Percentiles rank a stretch among this genome's conserved stretches.
Evolutionary conservation across 2,113 vertebrate species (phyloP).

Genomic region (Isichthys henryi): DNA sequence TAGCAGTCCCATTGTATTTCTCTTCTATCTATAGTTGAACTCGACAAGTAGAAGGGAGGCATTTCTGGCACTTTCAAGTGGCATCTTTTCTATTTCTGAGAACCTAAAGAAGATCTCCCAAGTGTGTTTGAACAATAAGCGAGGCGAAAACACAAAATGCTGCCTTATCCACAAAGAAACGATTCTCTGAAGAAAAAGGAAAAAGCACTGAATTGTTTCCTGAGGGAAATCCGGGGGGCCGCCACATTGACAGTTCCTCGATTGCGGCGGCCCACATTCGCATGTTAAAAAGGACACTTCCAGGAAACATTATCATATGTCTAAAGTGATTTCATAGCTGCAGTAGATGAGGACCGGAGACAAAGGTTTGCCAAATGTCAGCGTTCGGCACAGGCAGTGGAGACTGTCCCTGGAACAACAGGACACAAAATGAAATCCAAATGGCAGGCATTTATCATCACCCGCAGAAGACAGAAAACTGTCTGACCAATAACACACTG

Average conservation of each 20-base stretch:
- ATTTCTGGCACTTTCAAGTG: background rate
- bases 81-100: background rate
- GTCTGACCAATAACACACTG: background rate
- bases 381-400: background rate
- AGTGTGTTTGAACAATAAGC: background rate
- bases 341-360: background rate
- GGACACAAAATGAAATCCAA: background rate
- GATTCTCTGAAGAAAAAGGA: background rate
- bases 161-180: background rate
- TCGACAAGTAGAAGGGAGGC: background rate
- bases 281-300: background rate
- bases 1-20: background rate
- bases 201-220: background rate
- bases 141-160: background rate
- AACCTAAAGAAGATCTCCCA: background rate
- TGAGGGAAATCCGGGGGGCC: background rate
- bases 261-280: background rate
- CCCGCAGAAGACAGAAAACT: background rate
- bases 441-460: background rate
- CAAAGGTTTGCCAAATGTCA: background rate
- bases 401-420: background rate
- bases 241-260: background rate
- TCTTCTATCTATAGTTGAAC: background rate
- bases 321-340: background rate
- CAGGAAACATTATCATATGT: background rate